Evolutionary conservation across 2,113 vertebrate species (phyloP).

Genomic region (Hydrochoerus hydrochaeris): DNA sequence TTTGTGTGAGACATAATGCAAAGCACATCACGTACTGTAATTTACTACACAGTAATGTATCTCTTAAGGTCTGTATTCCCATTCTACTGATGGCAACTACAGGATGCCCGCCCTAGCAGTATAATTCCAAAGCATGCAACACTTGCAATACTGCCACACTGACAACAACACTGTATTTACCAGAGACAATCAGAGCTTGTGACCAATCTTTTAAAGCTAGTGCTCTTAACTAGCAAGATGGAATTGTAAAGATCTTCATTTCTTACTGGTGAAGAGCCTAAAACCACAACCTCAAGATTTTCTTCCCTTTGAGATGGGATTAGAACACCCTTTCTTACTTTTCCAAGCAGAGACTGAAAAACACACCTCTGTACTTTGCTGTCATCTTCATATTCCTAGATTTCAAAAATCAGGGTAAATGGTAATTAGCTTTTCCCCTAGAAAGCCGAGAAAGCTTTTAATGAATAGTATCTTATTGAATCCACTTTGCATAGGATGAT

Average conservation of each 20-base stretch:
- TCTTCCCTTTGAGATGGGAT: not conserved
- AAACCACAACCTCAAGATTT: conserved; percentile 50
- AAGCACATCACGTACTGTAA: conserved; percentile 15
- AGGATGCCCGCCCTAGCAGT: not conserved
- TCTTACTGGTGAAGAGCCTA: conserved; percentile 40
- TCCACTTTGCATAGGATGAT: not conserved
- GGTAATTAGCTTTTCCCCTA: conserved; percentile 4
- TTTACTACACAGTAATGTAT: not conserved
- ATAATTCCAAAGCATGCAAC: not conserved
- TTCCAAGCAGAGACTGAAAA: conserved; percentile 23
- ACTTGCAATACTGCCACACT: not conserved
- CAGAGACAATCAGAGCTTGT: not conserved
- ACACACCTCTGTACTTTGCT: not conserved
- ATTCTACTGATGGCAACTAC: conserved; percentile 8
- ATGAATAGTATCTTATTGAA: conserved; percentile 29
- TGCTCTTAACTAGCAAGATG: not conserved
- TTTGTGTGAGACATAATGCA: not conserved
- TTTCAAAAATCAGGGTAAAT: conserved; percentile 40
- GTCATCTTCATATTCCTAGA: not conserved
- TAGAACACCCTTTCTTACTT: not conserved
- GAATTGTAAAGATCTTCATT: not conserved
- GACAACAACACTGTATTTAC: conserved; percentile 20
- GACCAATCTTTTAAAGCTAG: not conserved
- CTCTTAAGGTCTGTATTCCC: not conserved
- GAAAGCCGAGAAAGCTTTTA: conserved; percentile 8